Evolutionary conservation across 2,888 invertebrate genomes (phyloP).

Genomic region (Agriotes lineatus): DNA sequence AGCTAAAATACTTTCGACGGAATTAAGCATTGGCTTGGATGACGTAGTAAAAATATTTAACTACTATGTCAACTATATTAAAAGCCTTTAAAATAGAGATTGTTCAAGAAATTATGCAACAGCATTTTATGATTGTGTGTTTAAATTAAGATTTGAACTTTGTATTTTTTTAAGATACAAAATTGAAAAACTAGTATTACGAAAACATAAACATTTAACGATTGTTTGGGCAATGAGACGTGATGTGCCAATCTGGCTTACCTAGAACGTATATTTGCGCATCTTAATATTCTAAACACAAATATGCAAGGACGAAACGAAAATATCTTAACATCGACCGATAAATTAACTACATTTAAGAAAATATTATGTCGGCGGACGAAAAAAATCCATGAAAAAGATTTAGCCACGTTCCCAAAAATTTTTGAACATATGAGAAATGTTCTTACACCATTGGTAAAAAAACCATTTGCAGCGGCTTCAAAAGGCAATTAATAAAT

Average conservation of each 20-base stretch:
- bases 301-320: background rate
- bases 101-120: background rate
- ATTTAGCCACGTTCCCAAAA: background rate
- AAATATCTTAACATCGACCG: background rate
- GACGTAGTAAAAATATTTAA: background rate
- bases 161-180: background rate
- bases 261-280: background rate
- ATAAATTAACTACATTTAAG: background rate
- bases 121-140: background rate
- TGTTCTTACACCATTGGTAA: background rate
- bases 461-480: background rate
- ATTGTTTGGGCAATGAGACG: background rate
- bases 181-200: background rate
- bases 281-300: background rate
- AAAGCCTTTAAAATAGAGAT: background rate
- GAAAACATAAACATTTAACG: background rate
- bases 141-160: background rate
- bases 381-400: background rate
- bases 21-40: background rate
- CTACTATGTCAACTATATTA: background rate
- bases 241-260: background rate
- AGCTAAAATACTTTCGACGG: background rate
- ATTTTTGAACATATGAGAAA: background rate
- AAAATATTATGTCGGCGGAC: background rate
- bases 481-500: background rate